phyloP scores from a whole-genome alignment of 1,140 invertebrate genomes.

The Caenorhabditis tropicalis region DNA sequence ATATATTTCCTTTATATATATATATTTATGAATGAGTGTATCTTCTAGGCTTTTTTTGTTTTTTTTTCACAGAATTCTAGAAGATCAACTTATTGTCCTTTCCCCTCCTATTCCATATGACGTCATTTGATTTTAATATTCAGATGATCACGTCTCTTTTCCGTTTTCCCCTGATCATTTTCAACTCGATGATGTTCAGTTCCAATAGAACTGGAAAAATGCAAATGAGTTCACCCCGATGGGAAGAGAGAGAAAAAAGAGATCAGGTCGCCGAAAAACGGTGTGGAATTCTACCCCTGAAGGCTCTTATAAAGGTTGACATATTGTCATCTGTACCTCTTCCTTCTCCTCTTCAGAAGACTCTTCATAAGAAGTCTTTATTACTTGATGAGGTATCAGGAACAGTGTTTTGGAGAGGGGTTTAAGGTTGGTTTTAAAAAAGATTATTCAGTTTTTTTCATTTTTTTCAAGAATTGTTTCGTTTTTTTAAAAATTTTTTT shows the following conservation, averaged over 20 bases:
- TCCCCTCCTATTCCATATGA: no score
- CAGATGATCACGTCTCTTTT: not conserved
- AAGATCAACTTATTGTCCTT: no score
- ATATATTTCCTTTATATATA: no score
- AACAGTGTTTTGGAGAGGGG: conserved; percentile 1
- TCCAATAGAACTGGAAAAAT: not conserved
- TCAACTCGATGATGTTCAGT: no score
- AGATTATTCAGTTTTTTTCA: not conserved
- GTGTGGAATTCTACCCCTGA: not conserved
- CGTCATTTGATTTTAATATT: not conserved
- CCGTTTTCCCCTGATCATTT: no score
- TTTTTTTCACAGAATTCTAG: no score
- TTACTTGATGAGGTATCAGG: not conserved
- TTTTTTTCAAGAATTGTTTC: no score
- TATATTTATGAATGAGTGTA: no score
- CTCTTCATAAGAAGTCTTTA: no score
- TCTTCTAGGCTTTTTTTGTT: no score
- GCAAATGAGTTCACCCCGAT: not conserved
- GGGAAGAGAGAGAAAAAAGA: not conserved
- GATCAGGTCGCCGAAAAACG: not conserved
- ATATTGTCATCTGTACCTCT: not conserved
- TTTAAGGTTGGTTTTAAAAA: conserved; percentile 14
- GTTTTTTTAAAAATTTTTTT: no score
- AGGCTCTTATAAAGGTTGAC: not conserved
- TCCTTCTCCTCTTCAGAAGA: no score